These are phyloP conservation scores for Nothoprocta pentlandii DNA, from an alignment of 2,113 vertebrate species.

Conservation along the genomic window DNA sequence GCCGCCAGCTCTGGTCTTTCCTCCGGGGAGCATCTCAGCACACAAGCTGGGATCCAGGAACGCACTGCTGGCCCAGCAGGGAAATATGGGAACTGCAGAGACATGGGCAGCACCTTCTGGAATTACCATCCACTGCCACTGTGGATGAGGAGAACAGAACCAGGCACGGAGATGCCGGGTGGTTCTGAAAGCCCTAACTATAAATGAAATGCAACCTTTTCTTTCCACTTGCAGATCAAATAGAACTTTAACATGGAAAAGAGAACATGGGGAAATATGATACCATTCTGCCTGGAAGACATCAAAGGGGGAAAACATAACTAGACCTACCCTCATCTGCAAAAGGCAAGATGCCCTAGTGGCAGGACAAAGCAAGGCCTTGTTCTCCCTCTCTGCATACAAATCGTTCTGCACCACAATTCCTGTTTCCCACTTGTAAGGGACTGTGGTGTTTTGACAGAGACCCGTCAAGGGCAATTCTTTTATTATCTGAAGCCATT, in stretches of 20 bases:
- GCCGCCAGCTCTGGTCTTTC: too few species aligned
- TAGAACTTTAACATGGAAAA: not conserved
- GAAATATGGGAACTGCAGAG: not conserved
- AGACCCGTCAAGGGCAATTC: not conserved
- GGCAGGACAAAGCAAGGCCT: not conserved
- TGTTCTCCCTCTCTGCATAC: not conserved
- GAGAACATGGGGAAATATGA: not conserved
- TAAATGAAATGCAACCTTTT: not conserved
- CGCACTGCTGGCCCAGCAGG: not conserved
- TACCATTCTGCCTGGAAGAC: not conserved
- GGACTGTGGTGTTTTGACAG: rapidly evolving
- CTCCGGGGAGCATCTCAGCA: too few species aligned
- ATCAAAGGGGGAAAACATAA: not conserved
- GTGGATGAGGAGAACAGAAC: not conserved
- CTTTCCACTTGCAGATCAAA: not conserved
- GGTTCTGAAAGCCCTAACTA: not conserved
- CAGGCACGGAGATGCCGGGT: not conserved
- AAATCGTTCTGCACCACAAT: not conserved
- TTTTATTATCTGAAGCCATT: not conserved
- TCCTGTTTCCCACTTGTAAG: not conserved
- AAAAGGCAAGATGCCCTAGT: not conserved
- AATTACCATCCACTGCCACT: too few species aligned
- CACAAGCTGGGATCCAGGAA: not conserved
- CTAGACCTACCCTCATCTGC: not conserved
- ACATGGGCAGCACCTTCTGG: not conserved